Percentiles rank a stretch among this genome's conserved stretches.
phyloP scores from a whole-genome alignment of 2,113 vertebrate genomes.

The Triplophysa tibetana region DNA sequence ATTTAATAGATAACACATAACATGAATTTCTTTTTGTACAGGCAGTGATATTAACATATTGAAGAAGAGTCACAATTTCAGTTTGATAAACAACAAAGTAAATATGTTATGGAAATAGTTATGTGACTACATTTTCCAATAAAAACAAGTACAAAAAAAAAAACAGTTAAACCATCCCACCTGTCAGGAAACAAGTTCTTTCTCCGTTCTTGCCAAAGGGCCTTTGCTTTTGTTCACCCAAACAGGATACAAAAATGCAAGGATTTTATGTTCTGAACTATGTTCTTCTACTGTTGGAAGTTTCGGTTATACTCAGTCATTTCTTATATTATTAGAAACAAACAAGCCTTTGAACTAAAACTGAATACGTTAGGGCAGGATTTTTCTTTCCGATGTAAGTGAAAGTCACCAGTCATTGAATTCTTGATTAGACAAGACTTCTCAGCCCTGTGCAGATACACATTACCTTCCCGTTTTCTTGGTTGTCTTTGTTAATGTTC shows the following conservation, averaged over 20 bases:
- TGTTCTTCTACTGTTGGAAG: no score
- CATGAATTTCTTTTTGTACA: neutral
- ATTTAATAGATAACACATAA: neutral
- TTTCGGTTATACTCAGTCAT: neutral
- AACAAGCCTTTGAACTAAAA: neutral
- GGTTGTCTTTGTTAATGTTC: constrained; percentile 7
- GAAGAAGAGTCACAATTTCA: neutral
- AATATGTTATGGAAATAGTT: neutral
- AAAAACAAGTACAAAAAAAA: neutral
- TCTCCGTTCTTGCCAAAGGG: neutral
- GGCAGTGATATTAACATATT: neutral
- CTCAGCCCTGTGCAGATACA: neutral
- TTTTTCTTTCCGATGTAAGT: neutral
- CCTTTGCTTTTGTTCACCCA: neutral
- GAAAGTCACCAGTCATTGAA: neutral
- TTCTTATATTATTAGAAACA: neutral
- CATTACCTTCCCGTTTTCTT: constrained; percentile 8
- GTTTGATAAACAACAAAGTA: neutral
- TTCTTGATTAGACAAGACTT: constrained; percentile 7
- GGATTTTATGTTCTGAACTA: neutral
- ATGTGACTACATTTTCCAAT: neutral
- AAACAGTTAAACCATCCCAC: neutral
- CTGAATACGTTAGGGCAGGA: neutral
- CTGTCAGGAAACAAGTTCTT: neutral
- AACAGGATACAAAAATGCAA: neutral